A percentile compares a stretch with the other conserved stretches of the same genome.
These are phyloP conservation scores for Oikopleura vanhoeffeni DNA, from an alignment of 23 tunicate genomes.

Conservation along the genomic window DNA sequence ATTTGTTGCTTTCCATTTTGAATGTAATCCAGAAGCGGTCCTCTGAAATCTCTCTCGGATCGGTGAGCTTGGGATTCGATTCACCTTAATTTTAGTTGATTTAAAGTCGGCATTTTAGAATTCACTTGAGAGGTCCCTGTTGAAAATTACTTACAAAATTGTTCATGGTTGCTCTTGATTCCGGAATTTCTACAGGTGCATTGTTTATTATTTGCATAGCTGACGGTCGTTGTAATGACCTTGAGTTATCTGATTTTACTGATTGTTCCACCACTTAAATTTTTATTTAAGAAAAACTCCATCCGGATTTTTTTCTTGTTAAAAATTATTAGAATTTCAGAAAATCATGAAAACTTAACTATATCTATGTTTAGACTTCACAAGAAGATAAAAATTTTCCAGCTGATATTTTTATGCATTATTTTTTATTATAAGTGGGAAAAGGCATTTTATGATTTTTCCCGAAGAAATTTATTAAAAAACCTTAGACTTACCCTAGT, in stretches of 20 bases:
- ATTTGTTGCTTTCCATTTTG: not conserved
- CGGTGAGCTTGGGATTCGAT: not conserved
- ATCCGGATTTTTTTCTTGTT: too few species aligned
- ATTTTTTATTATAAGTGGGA: too few species aligned
- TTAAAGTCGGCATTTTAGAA: not conserved
- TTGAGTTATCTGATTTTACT: not conserved
- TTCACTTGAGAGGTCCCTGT: not conserved
- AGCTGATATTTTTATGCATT: too few species aligned
- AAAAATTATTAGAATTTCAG: too few species aligned
- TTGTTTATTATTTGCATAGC: too few species aligned
- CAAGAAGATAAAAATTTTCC: too few species aligned
- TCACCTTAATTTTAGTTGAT: not conserved
- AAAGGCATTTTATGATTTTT: too few species aligned
- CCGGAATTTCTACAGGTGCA: not conserved
- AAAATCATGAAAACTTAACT: too few species aligned
- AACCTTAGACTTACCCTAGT: too few species aligned
- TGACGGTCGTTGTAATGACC: too few species aligned
- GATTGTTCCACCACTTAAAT: not conserved
- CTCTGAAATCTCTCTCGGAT: not conserved
- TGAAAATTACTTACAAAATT: conserved; percentile 9
- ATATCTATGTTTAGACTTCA: too few species aligned
- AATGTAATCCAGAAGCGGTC: not conserved
- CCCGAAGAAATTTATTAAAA: too few species aligned
- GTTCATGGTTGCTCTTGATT: conserved; percentile 8
- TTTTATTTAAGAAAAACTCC: not conserved